Conservation (phyloP, 2,888 invertebrate species). For the Lithosia quadra region DNA sequence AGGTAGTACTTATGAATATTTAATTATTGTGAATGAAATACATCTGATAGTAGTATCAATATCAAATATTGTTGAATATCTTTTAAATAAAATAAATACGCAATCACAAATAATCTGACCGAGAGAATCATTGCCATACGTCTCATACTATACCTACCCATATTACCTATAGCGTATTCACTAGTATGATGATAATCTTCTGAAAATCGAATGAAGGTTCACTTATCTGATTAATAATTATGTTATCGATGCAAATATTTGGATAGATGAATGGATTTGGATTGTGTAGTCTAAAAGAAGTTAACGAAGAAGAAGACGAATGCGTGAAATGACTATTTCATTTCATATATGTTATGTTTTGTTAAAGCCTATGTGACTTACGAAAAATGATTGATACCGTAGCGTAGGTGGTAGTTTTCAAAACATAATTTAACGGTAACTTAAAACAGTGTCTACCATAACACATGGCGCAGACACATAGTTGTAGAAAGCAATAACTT, state of each 20-base stretch:
- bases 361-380: not conserved
- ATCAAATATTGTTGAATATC: too few relatives aligned
- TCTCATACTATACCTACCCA: too few relatives aligned
- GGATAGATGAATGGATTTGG: not conserved
- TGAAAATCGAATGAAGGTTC: not conserved
- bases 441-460: conserved; percentile 80
- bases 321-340: not conserved
- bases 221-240: too few relatives aligned
- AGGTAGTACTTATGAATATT: too few relatives aligned
- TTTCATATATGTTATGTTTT: not conserved
- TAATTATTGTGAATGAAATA: too few relatives aligned
- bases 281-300: too few relatives aligned
- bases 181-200: not conserved
- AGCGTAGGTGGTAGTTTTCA: conserved; percentile 36
- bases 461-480: conserved; percentile 84
- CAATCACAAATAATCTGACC: too few relatives aligned
- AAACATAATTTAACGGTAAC: conserved; percentile 62
- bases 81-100: too few relatives aligned
- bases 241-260: not conserved
- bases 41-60: too few relatives aligned
- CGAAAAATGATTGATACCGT: conserved; percentile 41
- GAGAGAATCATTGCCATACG: too few relatives aligned
- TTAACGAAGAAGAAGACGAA: not conserved
- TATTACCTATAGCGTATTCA: not conserved
- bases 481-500: conserved; percentile 85